A percentile compares a stretch with the other conserved stretches of the same genome.
These are phyloP conservation scores for Ceyx melanurus DNA, from an alignment of 2,113 vertebrate genomes.

Conservation along the genomic window DNA sequence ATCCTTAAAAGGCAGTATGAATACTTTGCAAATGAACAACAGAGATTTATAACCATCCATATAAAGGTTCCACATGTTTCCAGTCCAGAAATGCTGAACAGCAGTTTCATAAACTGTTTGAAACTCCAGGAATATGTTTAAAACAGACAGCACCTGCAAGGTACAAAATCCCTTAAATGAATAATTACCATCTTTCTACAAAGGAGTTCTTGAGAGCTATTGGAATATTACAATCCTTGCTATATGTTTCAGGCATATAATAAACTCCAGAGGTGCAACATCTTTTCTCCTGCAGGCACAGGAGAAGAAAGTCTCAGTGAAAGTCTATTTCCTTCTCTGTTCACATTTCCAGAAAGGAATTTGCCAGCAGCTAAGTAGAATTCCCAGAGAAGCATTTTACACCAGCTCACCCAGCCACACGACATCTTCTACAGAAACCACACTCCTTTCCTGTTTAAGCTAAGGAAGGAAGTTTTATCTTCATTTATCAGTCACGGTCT, in stretches of 20 bases:
- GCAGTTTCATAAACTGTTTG: background rate
- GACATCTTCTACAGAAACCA: background rate
- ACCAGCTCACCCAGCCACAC: background rate
- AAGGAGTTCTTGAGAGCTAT: background rate
- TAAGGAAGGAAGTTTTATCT: background rate
- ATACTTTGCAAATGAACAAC: background rate
- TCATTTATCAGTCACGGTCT: background rate
- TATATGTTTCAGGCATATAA: background rate
- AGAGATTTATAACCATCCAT: background rate
- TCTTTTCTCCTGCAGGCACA: background rate
- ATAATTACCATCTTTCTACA: background rate
- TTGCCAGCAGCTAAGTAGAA: background rate
- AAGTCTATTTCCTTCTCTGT: background rate
- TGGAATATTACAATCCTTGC: background rate
- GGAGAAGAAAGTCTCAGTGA: background rate
- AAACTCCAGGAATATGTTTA: background rate
- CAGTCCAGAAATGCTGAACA: background rate
- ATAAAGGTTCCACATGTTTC: background rate
- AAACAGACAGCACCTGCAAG: background rate
- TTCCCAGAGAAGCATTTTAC: background rate
- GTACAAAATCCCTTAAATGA: background rate
- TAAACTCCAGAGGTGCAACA: background rate
- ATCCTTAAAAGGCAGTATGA: background rate
- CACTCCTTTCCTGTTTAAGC: background rate
- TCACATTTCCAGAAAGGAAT: background rate